Percentiles rank a stretch among this genome's conserved stretches.
These are phyloP conservation scores for Aleadryas rufinucha DNA, from an alignment of 2,113 vertebrate species.

Conservation along the genomic window DNA sequence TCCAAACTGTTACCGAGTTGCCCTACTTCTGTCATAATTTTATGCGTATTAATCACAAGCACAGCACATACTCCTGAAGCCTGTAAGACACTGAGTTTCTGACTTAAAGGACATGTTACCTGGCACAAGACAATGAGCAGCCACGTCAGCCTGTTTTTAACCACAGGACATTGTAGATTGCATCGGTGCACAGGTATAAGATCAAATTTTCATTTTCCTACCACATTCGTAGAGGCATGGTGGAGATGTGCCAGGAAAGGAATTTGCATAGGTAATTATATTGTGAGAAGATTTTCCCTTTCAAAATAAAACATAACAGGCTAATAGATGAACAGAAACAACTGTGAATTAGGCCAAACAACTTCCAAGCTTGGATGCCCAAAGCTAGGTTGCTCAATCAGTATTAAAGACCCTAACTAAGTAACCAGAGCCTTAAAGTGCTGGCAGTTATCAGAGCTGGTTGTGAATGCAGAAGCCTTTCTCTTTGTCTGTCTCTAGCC, in stretches of 20 bases:
- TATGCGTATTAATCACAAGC: not conserved
- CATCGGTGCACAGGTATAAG: not conserved
- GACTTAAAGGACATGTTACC: not conserved
- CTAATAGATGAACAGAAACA: not conserved
- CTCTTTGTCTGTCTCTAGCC: not conserved
- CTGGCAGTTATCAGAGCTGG: not conserved
- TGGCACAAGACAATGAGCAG: not conserved
- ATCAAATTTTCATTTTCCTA: not conserved
- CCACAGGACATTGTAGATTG: not conserved
- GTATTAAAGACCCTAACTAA: not conserved
- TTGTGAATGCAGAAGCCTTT: not conserved
- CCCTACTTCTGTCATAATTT: not conserved
- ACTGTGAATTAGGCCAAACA: not conserved
- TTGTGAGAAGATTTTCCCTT: not conserved
- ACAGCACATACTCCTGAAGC: not conserved
- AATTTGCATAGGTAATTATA: not conserved
- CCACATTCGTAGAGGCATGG: not conserved
- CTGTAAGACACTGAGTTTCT: not conserved
- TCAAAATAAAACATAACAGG: not conserved
- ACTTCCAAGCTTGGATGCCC: not conserved
- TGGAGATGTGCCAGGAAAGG: not conserved
- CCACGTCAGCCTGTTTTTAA: not conserved
- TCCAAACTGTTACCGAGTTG: not conserved
- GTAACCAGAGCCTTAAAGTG: not conserved
- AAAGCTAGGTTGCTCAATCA: not conserved